Evolutionary conservation across 2,888 invertebrate genomes (phyloP).

Genomic region (Nemotelus nigrinus): DNA sequence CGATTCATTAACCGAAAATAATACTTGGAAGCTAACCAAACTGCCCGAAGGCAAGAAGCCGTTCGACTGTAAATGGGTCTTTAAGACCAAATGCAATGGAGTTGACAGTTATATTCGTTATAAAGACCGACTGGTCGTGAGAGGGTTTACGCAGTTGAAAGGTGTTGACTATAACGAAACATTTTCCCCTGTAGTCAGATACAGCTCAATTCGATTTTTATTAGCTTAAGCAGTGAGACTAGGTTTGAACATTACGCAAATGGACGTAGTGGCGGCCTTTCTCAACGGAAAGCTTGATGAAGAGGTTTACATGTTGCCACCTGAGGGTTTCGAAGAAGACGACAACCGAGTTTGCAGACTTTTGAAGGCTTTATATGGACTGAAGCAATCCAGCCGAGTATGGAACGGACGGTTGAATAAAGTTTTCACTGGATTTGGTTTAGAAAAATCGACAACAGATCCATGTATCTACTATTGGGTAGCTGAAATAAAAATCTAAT

Average conservation of each 20-base stretch:
- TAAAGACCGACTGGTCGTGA: slow-evolving; percentile 47
- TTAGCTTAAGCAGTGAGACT: slow-evolving; percentile 46
- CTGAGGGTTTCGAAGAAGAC: slow-evolving; percentile 48
- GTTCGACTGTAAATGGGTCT: slow-evolving; percentile 37
- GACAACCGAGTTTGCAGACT: slow-evolving; percentile 48
- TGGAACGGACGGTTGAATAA: slow-evolving; percentile 48
- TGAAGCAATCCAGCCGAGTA: slow-evolving; percentile 51
- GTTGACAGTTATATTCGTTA: slow-evolving; percentile 4
- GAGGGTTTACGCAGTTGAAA: slow-evolving; percentile 45
- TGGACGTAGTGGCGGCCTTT: slow-evolving; percentile 50
- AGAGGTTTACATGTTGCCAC: slow-evolving; percentile 47
- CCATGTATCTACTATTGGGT: no score
- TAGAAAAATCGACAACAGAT: no score
- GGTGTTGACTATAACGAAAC: slow-evolving; percentile 47
- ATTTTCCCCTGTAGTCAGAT: slow-evolving; percentile 45
- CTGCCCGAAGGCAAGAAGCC: slow-evolving; percentile 50
- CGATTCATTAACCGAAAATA: slow-evolving; percentile 52
- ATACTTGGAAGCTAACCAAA: slow-evolving; percentile 54
- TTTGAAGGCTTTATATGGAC: slow-evolving; percentile 51
- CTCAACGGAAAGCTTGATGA: slow-evolving; percentile 47
- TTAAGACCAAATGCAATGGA: neutral
- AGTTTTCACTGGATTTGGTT: neutral
- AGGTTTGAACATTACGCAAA: slow-evolving; percentile 40
- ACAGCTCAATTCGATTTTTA: slow-evolving; percentile 44
- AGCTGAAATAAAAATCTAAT: no score